Evolutionary conservation across 2,888 invertebrate species (phyloP).

Genomic region (Tachina lurida): DNA sequence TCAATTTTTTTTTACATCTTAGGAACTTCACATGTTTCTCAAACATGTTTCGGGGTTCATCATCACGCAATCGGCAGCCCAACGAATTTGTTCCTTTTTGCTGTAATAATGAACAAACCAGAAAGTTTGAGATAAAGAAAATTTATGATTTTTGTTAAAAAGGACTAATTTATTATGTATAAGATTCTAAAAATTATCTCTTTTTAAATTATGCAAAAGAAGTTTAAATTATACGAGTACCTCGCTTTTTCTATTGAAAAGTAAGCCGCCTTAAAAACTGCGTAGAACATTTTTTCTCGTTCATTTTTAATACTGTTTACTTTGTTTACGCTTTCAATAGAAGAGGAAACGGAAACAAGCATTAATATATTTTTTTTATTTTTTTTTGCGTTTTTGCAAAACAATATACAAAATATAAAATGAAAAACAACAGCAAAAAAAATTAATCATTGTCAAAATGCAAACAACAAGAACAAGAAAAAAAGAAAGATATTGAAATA

Average conservation of each 20-base stretch:
- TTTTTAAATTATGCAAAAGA: not conserved
- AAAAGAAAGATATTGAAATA: constrained; percentile 37
- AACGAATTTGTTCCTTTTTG: too few species aligned
- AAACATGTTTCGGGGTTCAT: too few species aligned
- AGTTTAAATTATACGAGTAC: constrained; percentile 12
- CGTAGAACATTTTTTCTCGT: constrained; percentile 12
- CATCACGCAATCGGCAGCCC: too few species aligned
- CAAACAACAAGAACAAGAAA: constrained; percentile 49
- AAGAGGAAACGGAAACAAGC: constrained; percentile 59
- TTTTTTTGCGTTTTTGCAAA: constrained; percentile 33
- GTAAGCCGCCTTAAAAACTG: constrained; percentile 19
- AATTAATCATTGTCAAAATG: constrained; percentile 70
- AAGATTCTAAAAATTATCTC: not conserved
- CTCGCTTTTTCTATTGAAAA: constrained; percentile 1
- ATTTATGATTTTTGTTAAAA: too few species aligned
- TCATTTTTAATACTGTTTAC: constrained; percentile 52
- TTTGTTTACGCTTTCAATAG: constrained; percentile 37
- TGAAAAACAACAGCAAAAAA: constrained; percentile 38
- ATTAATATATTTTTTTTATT: constrained; percentile 53
- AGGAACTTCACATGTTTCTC: too few species aligned
- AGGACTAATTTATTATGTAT: not conserved
- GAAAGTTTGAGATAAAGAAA: too few species aligned
- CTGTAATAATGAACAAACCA: too few species aligned
- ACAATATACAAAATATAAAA: constrained; percentile 30
- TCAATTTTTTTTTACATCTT: too few species aligned